Conservation (phyloP, 1,140 invertebrate genomes). For the Diachasmimorpha longicaudata region DNA sequence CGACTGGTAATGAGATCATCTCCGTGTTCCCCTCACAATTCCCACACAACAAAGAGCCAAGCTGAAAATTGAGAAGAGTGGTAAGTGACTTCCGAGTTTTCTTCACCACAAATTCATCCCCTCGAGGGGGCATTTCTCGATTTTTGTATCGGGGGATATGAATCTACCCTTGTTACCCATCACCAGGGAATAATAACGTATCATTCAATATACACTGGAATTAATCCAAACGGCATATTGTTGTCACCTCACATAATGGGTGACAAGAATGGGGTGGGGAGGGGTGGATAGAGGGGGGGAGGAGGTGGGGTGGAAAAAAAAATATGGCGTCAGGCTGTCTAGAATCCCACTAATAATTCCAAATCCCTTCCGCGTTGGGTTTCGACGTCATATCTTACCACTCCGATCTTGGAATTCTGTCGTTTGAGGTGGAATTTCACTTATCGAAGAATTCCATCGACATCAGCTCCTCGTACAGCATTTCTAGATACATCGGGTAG, state of each 20-base stretch:
- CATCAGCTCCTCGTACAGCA: not conserved
- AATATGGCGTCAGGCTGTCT: not conserved
- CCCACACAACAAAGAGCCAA: not conserved
- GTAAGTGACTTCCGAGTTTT: slow-evolving; percentile 28
- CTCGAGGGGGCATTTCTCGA: slow-evolving; percentile 3
- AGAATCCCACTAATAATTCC: not conserved
- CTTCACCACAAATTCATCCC: slow-evolving; percentile 9
- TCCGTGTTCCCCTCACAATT: not conserved
- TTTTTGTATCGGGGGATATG: not conserved
- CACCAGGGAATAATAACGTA: slow-evolving; percentile 5
- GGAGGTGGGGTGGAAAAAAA: not conserved
- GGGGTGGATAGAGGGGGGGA: too few species aligned
- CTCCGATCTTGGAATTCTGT: not conserved
- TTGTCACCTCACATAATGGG: not conserved
- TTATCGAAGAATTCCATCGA: slow-evolving; percentile 13
- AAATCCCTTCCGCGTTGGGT: not conserved
- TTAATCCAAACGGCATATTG: not conserved
- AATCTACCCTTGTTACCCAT: not conserved
- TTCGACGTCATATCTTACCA: not conserved
- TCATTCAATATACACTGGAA: slow-evolving; percentile 7
- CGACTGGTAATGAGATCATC: slow-evolving; percentile 23
- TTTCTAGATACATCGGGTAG: not conserved
- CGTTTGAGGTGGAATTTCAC: not conserved
- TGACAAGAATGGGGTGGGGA: too few species aligned
- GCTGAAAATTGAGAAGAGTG: slow-evolving; percentile 21